Evolutionary conservation across 2,888 invertebrate genomes (phyloP), one percentile per base, ranked within the genome.

Genomic region (Xestoiulus laeticollis): DNA sequence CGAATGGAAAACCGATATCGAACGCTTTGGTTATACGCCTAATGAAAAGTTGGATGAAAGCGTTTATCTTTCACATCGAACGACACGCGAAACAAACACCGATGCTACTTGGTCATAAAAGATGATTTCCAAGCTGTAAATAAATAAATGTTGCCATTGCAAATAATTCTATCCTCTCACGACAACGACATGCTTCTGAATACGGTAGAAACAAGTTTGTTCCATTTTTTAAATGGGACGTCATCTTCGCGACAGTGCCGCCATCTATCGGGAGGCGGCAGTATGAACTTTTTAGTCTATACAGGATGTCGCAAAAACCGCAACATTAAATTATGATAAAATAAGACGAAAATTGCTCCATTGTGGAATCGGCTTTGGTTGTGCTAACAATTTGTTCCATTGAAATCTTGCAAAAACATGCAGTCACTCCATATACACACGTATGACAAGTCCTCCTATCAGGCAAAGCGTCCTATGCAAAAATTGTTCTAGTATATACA

Each of bases 91-190:
- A 68, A 26, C 68, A 68, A 19, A 26, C 68, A 68, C 22, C 12
- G 68, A 68, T 68, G 68, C 10, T 68, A 68, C 26, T 68, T 68
- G 22, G 22, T 10, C 68, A 68, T 12, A 26, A 68, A 68, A 22
- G 26, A 68, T 26, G 68, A 68, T 68, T 68, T 68, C 68, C 68
- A 26, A 68, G 22, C 68, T 6, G 26, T 19, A 10, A 68, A 68
- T 68, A 68, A 68, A 68, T 10, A 68, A 26, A 68, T 68, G 26
- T 6, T 68, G 68, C 68, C 68, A 68, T 68, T 68, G 68, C 68
- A 68, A 68, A 6, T 26, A 26, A 5, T 43, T 10, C 26, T 1
- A 26, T 19, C 5, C 68, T 59, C 68, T 26, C 26, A 26, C 68
- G 26, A 26, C 26, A 68, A 8, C 68, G 68, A 68, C 5, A 68